Evolutionary conservation across 2,888 invertebrate species (phyloP).

Genomic region (Epicampocera succincta): DNA sequence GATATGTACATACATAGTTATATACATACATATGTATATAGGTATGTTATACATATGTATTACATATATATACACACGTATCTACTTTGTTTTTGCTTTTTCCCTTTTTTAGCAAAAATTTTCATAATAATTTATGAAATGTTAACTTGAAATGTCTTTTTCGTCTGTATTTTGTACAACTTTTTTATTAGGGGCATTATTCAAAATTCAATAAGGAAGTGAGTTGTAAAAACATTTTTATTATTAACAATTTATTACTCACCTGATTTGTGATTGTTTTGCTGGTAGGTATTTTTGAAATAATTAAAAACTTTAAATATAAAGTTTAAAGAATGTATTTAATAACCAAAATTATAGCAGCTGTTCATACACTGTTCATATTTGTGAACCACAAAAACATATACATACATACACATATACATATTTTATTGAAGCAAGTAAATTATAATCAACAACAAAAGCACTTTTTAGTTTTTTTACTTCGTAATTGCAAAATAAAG

Average conservation of each 20-base stretch:
- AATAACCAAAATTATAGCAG: constrained; percentile 45
- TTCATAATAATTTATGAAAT: no score
- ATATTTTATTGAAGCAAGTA: constrained; percentile 35
- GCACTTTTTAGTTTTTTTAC: constrained; percentile 42
- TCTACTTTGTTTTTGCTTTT: no score
- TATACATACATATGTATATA: constrained; percentile 12
- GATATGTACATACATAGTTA: not conserved
- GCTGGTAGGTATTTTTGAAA: constrained; percentile 31
- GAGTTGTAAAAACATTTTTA: constrained; percentile 40
- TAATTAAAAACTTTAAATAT: constrained; percentile 50
- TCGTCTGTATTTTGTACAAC: not conserved
- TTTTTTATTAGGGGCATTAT: constrained; percentile 29
- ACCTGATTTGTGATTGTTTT: constrained; percentile 48
- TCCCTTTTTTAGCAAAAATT: no score
- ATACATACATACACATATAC: no score
- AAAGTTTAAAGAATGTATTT: constrained; percentile 24
- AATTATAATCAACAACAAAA: constrained; percentile 55
- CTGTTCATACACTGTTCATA: constrained; percentile 52
- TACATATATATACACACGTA: no score
- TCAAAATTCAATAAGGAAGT: constrained; percentile 61
- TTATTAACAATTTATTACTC: constrained; percentile 57
- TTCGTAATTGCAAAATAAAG: constrained; percentile 66
- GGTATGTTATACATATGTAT: not conserved
- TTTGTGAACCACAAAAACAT: constrained; percentile 42
- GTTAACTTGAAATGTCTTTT: constrained; percentile 36